A percentile compares a stretch with the other conserved stretches of the same genome.
These are phyloP conservation scores for Gopherus evgoodei DNA, from an alignment of 2,113 vertebrate species.

Conservation along the genomic window DNA sequence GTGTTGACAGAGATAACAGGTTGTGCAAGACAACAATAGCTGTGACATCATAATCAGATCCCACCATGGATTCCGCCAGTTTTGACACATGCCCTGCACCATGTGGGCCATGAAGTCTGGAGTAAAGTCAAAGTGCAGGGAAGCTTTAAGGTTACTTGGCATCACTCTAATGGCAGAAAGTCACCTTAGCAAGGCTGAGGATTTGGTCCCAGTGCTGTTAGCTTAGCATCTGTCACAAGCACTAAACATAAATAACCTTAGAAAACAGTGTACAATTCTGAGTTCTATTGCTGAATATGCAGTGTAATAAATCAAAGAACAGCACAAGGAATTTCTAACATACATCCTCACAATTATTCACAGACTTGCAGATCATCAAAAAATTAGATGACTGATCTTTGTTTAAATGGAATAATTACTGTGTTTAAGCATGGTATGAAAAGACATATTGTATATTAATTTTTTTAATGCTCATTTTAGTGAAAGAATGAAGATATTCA, in stretches of 20 bases:
- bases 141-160: conserved; percentile 19
- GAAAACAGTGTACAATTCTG: not conserved
- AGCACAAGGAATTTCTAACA: conserved; percentile 22
- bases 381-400: conserved; percentile 47
- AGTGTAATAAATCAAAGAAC: conserved; percentile 53
- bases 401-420: conserved; percentile 20
- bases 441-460: conserved; percentile 34
- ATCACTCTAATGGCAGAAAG: not conserved
- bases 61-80: accelerated
- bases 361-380: conserved; percentile 52
- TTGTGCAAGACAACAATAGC: not conserved
- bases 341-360: conserved; percentile 27
- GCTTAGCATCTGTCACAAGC: not conserved
- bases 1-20: not conserved
- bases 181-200: not conserved
- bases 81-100: not conserved
- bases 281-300: conserved; percentile 41
- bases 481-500: conserved; percentile 4
- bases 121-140: conserved; percentile 18
- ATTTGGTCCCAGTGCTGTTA: not conserved
- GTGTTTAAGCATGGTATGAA: not conserved
- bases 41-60: not conserved
- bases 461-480: conserved; percentile 20
- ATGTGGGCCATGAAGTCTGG: conserved; percentile 3
- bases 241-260: conserved; percentile 31